A percentile compares a stretch with the other conserved stretches of the same genome.
phyloP scores from a whole-genome alignment of 2,888 invertebrate species.

The Ephialtes manifestator region DNA sequence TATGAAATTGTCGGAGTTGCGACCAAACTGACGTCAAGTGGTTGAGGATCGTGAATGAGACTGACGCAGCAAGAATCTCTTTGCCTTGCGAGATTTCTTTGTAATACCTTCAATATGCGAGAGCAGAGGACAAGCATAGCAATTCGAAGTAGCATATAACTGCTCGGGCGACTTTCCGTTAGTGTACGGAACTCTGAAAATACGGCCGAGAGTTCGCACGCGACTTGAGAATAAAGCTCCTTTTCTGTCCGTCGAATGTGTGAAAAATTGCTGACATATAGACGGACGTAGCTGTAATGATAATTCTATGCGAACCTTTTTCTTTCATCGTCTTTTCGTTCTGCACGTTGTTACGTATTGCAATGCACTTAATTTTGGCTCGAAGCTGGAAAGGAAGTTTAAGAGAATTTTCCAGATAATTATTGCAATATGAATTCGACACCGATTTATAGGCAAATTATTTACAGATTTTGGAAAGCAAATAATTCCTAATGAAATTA shows the following conservation, averaged over 20 bases:
- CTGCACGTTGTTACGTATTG: background rate
- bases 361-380: background rate
- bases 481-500: no score
- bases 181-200: constrained; percentile 33
- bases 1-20: constrained; percentile 1
- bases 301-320: background rate
- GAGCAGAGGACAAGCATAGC: constrained; percentile 20
- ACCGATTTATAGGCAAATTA: no score
- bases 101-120: constrained; percentile 14
- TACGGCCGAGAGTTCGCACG: constrained; percentile 26
- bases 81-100: constrained; percentile 10
- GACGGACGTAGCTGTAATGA: constrained; percentile 7
- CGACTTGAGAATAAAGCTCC: constrained; percentile 23
- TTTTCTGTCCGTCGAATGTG: constrained; percentile 21
- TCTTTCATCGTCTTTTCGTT: background rate
- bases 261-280: background rate
- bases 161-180: constrained; percentile 41
- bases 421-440: background rate
- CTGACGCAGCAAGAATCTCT: constrained; percentile 25
- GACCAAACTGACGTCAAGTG: constrained; percentile 2
- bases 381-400: background rate
- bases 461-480: no score
- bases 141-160: constrained; percentile 40
- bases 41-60: background rate
- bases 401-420: background rate